These are phyloP conservation scores for Adineta ricciae DNA, from an alignment of 2,888 invertebrate species.

Conservation along the genomic window DNA sequence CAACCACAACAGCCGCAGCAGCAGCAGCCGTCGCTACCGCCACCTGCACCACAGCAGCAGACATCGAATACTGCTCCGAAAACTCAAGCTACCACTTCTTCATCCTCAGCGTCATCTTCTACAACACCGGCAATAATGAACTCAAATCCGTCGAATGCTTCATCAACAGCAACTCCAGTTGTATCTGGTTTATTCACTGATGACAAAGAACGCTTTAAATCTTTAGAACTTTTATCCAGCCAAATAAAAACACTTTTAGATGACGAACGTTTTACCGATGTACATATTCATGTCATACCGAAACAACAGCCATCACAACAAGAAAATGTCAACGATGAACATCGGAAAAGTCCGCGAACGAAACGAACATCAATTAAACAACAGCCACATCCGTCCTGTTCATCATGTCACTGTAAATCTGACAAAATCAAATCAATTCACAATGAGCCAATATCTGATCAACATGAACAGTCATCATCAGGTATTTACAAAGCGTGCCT, in stretches of 20 bases:
- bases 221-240: background rate
- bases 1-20: background rate
- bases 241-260: slow-evolving; percentile 19
- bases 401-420: background rate
- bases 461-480: slow-evolving; percentile 7
- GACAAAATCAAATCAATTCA: background rate
- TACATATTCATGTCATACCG: slow-evolving; percentile 15
- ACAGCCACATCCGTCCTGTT: background rate
- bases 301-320: background rate
- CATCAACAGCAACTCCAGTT: background rate
- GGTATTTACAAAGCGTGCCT: background rate
- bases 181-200: background rate
- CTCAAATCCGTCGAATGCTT: background rate
- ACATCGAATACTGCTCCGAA: background rate
- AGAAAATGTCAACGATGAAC: background rate
- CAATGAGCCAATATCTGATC: background rate
- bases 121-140: background rate
- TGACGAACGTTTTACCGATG: slow-evolving; percentile 8
- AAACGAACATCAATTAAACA: background rate
- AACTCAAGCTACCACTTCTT: background rate
- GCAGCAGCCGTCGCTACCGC: background rate
- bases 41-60: background rate
- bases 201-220: slow-evolving; percentile 20
- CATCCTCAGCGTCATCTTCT: background rate
- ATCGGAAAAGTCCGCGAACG: background rate